phyloP scores from a whole-genome alignment of 1,140 invertebrate species.

The Scaptodrosophila lebanonensis region DNA sequence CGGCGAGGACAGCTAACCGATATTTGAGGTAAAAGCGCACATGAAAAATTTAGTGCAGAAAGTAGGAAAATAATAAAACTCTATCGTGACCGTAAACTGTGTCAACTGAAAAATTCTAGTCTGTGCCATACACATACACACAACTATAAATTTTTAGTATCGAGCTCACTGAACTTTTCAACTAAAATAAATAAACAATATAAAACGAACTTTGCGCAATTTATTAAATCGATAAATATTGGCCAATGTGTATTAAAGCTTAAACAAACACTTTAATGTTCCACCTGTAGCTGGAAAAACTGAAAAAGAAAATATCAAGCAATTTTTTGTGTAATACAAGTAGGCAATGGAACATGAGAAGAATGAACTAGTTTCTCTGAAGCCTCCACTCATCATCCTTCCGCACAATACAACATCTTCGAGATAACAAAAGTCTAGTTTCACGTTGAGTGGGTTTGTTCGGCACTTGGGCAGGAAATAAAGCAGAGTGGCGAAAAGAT shows the following conservation, averaged over 20 bases:
- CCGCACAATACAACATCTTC: constrained; percentile 30
- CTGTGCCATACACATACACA: constrained; percentile 7
- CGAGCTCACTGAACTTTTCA: constrained; percentile 44
- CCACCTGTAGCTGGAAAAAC: neutral
- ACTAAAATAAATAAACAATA: constrained; percentile 48
- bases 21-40: constrained; percentile 17
- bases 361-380: constrained; percentile 50
- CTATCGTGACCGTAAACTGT: constrained; percentile 57
- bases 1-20: constrained; percentile 2
- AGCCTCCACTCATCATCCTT: no score
- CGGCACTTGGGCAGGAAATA: constrained; percentile 28
- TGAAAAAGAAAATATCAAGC: no score
- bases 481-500: no score
- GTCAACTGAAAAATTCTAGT: constrained; percentile 43
- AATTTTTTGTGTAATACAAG: no score
- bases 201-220: constrained; percentile 23
- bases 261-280: constrained; percentile 24
- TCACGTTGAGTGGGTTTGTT: constrained; percentile 33
- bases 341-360: no score
- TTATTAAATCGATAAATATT: constrained; percentile 69
- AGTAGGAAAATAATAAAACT: constrained; percentile 42
- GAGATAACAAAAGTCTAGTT: constrained; percentile 26
- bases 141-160: constrained; percentile 17
- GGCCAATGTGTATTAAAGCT: no score
- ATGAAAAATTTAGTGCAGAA: constrained; percentile 49